Percentiles rank a stretch among this genome's conserved stretches.
phyloP scores from a whole-genome alignment of 35 echinoderm and acorn worm genomes.

The Heliocidaris tuberculata region DNA sequence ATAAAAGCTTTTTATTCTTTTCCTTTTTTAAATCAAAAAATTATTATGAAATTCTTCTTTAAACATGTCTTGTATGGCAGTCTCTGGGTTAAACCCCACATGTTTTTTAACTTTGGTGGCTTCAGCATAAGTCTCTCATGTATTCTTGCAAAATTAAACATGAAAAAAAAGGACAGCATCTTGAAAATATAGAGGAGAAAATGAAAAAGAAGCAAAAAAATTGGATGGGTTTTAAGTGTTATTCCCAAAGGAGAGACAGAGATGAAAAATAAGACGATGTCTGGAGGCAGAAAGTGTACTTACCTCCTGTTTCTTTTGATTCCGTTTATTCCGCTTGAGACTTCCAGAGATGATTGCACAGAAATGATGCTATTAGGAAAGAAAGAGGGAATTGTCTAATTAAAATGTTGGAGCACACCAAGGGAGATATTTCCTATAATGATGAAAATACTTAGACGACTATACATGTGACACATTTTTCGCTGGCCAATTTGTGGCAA shows the following conservation, averaged over 20 bases:
- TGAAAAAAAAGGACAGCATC: not conserved
- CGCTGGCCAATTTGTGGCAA: not conserved
- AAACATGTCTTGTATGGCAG: no score
- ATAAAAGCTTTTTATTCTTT: no score
- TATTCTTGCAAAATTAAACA: not conserved
- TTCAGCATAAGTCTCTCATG: not conserved
- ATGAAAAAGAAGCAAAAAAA: not conserved
- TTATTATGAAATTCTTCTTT: no score
- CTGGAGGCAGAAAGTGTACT: not conserved
- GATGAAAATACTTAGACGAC: not conserved
- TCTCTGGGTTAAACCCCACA: not conserved
- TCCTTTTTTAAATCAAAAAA: no score
- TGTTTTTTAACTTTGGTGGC: not conserved
- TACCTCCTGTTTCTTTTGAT: not conserved
- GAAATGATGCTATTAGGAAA: not conserved
- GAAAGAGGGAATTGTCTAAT: not conserved
- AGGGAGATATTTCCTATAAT: not conserved
- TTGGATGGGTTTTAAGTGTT: constrained; percentile 11
- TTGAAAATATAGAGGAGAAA: not conserved
- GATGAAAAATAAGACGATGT: not conserved
- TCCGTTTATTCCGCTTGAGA: not conserved
- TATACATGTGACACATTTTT: not conserved
- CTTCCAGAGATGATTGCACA: not conserved
- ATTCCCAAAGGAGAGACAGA: not conserved
- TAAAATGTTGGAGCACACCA: not conserved